A percentile compares a stretch with the other conserved stretches of the same genome.
phyloP scores from a whole-genome alignment of 1,140 invertebrate genomes.

The Trachymyrmex septentrionalis region DNA sequence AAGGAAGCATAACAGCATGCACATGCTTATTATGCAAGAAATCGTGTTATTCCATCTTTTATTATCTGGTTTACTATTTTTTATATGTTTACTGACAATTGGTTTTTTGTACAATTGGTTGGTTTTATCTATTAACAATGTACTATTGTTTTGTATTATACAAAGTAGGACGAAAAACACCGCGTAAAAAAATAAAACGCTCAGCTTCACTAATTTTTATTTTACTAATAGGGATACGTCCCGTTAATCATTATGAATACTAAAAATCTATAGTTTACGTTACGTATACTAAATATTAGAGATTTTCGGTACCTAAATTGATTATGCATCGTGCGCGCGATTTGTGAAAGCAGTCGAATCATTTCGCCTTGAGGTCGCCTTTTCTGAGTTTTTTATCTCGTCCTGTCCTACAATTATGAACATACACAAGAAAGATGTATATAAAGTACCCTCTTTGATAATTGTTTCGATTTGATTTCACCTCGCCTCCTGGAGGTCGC shows the following conservation, averaged over 20 bases:
- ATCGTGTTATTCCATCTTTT: no score
- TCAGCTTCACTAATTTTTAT: no score
- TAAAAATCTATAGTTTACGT: no score
- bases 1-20: no score
- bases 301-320: not conserved
- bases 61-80: no score
- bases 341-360: conserved; percentile 13
- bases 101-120: no score
- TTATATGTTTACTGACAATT: no score
- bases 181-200: not conserved
- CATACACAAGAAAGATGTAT: conserved; percentile 33
- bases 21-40: no score
- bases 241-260: not conserved
- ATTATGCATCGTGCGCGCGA: not conserved
- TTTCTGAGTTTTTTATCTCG: conserved; percentile 41
- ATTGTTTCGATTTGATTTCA: conserved; percentile 12
- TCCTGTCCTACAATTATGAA: conserved; percentile 45
- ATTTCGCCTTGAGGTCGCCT: not conserved
- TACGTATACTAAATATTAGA: no score
- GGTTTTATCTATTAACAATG: no score
- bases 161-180: not conserved
- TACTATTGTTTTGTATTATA: no score
- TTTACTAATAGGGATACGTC: not conserved
- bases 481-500: conserved; percentile 30
- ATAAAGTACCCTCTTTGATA: conserved; percentile 59